Base-by-base conservation (phyloP, 2,797 vertebrate genomes). In the Channa striata region DNA sequence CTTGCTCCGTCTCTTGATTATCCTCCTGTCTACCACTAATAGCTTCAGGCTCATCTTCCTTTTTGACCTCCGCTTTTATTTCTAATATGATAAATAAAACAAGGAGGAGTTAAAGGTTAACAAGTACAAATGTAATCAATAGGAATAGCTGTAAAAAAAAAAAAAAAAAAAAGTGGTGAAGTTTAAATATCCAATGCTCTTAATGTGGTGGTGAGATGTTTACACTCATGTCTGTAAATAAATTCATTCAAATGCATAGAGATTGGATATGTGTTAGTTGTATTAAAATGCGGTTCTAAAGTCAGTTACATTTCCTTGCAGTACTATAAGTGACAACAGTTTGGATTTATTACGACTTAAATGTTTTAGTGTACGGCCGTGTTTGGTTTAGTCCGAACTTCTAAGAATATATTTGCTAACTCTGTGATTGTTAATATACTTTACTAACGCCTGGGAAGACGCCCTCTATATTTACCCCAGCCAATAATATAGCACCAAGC, bases 41-140 rank as follows among this genome's bases (percentile, higher is more conserved):
- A 10, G 53, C 6, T 17, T 66, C 83, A 0, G n/a, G 2, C 0
- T 86, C 79, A 1, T 89, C 89, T 52, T 94, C 90, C 0, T 37
- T 63, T 81, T 93, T 91, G 43, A 91, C 50, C 73, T 96, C 96
- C 14, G 90, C 89, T 88, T 96, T 96, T 19, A 92, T n/a, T 57
- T 95, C 94, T 69, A 53, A 77, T 72, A 51, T 2, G 5, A 74
- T 0, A 17, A 39, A 66, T 8, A 5, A 68, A 57, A 6, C 14
- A 9, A 39, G 21, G 46, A 33, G 70, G 12, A 66, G 46, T 14
- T 13, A 39, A 3, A 30, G 4, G 13, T 40, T 51, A 0, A 49
- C 19, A 1, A 10, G 11, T 12, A 43, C 7, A 40, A 33, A 5
- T 1, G 36, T 19, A 6, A 36, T 46, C 1, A 8, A 20, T 39